Conservation (phyloP, 2,113 vertebrate species). For the Cyprinodon brontotheroides region DNA sequence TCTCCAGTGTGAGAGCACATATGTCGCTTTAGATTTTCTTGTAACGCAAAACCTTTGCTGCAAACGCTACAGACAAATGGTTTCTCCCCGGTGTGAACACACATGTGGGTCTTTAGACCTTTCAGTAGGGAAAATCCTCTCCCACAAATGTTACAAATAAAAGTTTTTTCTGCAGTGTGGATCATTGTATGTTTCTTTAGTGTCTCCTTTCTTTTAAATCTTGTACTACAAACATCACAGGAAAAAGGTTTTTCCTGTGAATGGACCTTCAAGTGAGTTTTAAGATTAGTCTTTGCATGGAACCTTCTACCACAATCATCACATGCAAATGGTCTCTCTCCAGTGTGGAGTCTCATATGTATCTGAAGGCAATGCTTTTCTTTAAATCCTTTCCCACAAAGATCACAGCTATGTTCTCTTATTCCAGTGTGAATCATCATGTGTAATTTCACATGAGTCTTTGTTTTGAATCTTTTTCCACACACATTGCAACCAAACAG, state of each 20-base stretch:
- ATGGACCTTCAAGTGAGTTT: background rate
- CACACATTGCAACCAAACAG: background rate
- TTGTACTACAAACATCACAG: background rate
- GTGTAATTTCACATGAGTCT: background rate
- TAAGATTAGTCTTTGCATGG: background rate
- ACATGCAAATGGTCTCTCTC: background rate
- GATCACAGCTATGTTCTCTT: background rate
- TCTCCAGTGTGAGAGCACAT: background rate
- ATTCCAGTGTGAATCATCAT: background rate
- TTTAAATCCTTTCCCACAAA: conserved; percentile 1
- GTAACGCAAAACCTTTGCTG: background rate
- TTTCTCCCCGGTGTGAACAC: background rate
- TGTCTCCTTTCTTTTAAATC: background rate
- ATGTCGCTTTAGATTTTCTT: background rate
- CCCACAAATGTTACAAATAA: background rate
- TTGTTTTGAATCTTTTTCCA: background rate
- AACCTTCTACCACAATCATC: background rate
- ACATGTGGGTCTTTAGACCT: background rate
- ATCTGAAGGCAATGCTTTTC: background rate
- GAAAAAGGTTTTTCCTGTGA: background rate
- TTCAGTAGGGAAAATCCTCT: background rate
- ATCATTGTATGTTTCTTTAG: background rate
- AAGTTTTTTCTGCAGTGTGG: background rate
- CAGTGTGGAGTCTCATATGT: background rate
- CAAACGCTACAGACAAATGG: background rate